phyloP scores from a whole-genome alignment of 2,113 vertebrate genomes.

The Centrocercus urophasianus region DNA sequence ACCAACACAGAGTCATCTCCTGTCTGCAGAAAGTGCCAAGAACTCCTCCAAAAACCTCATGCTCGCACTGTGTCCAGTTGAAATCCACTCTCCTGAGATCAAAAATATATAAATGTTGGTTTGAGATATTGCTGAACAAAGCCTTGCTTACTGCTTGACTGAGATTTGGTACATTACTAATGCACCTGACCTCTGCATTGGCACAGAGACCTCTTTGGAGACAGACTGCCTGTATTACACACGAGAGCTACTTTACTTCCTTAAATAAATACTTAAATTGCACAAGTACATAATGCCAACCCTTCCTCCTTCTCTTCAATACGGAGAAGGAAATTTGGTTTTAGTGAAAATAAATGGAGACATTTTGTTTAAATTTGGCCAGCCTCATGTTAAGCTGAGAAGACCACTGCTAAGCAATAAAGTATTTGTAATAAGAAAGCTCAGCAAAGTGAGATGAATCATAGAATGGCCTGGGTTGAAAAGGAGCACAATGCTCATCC shows the following conservation, averaged over 20 bases:
- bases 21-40: background rate
- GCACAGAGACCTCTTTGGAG: background rate
- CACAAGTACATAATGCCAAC: background rate
- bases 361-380: background rate
- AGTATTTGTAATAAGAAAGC: background rate
- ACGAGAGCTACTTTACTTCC: background rate
- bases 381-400: background rate
- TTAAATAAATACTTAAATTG: background rate
- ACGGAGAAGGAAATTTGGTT: background rate
- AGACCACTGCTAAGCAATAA: accelerated
- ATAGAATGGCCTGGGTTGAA: too few species aligned
- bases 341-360: background rate
- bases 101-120: background rate
- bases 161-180: background rate
- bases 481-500: too few species aligned
- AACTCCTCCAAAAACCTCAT: background rate
- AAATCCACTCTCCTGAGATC: background rate
- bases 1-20: background rate
- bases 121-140: background rate
- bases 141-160: background rate
- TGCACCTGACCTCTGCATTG: background rate
- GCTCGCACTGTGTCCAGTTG: background rate
- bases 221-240: background rate
- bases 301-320: background rate
- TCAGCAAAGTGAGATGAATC: background rate